Evolutionary conservation across 2,797 vertebrate species (phyloP).

Genomic region (Nothura maculosa): DNA sequence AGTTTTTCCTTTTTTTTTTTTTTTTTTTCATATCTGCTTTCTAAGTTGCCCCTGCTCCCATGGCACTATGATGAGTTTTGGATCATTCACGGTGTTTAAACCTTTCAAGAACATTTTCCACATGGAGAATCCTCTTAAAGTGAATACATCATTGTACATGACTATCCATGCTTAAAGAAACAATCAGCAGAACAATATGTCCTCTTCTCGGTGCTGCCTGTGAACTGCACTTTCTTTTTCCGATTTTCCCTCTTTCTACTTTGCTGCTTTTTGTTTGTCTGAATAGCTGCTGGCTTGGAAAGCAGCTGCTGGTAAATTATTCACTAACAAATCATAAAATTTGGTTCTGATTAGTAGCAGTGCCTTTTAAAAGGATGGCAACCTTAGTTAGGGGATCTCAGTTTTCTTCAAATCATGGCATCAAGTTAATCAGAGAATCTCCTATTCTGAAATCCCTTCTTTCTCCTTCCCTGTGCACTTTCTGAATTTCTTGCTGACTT

Average conservation of each 20-base stretch:
- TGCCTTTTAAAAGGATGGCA: neutral
- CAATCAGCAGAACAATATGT: slow-evolving; percentile 56
- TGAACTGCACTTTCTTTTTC: neutral
- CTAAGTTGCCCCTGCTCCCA: slow-evolving; percentile 1
- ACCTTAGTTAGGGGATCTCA: neutral
- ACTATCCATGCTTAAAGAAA: slow-evolving; percentile 73
- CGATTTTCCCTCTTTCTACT: neutral
- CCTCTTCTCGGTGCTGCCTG: slow-evolving; percentile 1
- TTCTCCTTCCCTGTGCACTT: neutral
- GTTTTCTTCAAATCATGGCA: neutral
- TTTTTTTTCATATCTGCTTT: neutral
- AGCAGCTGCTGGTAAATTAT: neutral
- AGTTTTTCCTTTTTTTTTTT: neutral
- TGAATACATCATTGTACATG: slow-evolving; percentile 60
- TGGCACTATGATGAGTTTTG: slow-evolving; percentile 43
- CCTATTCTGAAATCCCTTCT: neutral
- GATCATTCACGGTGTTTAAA: slow-evolving; percentile 71
- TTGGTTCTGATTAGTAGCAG: neutral
- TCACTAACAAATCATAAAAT: neutral
- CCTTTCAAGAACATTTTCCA: slow-evolving; percentile 75
- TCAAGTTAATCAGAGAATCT: neutral
- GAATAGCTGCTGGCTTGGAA: neutral
- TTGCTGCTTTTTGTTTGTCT: neutral
- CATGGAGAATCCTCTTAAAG: slow-evolving; percentile 67
- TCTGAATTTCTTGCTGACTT: neutral